Percentiles rank a stretch among this genome's conserved stretches.
These are phyloP conservation scores for Halotydeus destructor DNA, from an alignment of 1,140 invertebrate species.

Conservation along the genomic window DNA sequence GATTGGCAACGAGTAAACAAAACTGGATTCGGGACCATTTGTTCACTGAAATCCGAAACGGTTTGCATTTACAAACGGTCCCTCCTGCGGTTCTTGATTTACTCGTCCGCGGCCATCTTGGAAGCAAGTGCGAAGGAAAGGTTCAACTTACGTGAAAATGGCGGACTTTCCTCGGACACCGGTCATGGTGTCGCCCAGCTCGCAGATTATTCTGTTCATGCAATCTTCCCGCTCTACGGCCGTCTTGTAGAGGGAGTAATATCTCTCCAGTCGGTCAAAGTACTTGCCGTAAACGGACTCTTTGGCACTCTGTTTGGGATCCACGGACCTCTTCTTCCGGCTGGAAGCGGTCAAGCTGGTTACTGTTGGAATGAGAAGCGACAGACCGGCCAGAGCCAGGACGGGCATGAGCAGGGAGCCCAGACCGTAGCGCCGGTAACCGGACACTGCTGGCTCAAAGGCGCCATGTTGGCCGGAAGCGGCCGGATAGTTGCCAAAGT, in stretches of 20 bases:
- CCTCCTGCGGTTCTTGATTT: too few species aligned
- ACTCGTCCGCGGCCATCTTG: too few species aligned
- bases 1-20: not conserved
- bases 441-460: conserved; percentile 9
- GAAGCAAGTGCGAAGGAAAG: not conserved
- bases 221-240: conserved; percentile 21
- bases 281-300: conserved; percentile 14
- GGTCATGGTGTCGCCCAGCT: conserved; percentile 20
- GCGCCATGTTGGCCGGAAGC: conserved; percentile 7
- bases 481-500: conserved; percentile 6
- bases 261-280: conserved; percentile 18
- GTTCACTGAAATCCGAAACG: not conserved
- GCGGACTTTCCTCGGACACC: conserved; percentile 20
- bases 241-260: conserved; percentile 19
- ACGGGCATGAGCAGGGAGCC: conserved; percentile 20
- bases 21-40: not conserved
- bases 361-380: conserved; percentile 19
- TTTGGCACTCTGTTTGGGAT: conserved; percentile 7
- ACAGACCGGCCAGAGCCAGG: conserved; percentile 19
- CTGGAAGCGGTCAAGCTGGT: conserved; percentile 15
- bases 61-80: conserved; percentile 1
- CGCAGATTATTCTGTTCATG: conserved; percentile 21
- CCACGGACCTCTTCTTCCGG: conserved; percentile 11
- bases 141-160: conserved; percentile 18
- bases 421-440: conserved; percentile 17